Base-by-base conservation (phyloP, 2,888 invertebrate genomes). In the Xanthorhoe spadicearia region DNA sequence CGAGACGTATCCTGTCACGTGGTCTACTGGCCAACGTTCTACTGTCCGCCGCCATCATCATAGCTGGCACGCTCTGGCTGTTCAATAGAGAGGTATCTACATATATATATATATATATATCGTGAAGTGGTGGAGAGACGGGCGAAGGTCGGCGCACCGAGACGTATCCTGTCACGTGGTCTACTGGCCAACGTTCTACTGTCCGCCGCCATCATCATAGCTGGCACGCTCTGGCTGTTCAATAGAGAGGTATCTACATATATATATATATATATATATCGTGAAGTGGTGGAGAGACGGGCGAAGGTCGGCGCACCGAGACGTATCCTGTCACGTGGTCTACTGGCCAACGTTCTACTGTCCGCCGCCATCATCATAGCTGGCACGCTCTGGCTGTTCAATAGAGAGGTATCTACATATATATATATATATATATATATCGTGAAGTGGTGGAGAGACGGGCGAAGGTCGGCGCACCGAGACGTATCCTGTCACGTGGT, bases 321-420 rank as follows among this genome's bases (percentile, higher is more conserved):
- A 66, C 97, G 98, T 19, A 99, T 99, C 99, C 65, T n/a, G n/a
- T 99, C 98, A 0, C 95, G 96, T 70, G 94, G 95, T 38, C 94
- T 99, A 54, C 96, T 99, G 55, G 89, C 96, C 28, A 99, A 98
- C 89, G 98, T 99, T 52, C 92, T 99, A 59, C 92, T 99, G 13
- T 98, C 99, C 0, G 98, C 99, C 13, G 94, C 95, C 74, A 98
- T 99, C 82, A 99, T 99, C 80, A 98, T 99, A 67, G 94, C 96
- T 9, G 99, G 99, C 61, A 99, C 99, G 0, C 94, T 99, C 17
- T 99, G 98, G 98, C 98, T 99, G 15, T 99, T 99, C 88, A 98
- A 98, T 84, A 95, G 97, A 81, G 99, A 99, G 95, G 97, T 98
- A 19, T 10, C 15, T 53, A 38, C 6, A 50, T n/a, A n/a, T n/a